Percentiles rank a stretch among this genome's conserved stretches.
Conservation (phyloP, 2,797 vertebrate species). For the Mycteria americana region DNA sequence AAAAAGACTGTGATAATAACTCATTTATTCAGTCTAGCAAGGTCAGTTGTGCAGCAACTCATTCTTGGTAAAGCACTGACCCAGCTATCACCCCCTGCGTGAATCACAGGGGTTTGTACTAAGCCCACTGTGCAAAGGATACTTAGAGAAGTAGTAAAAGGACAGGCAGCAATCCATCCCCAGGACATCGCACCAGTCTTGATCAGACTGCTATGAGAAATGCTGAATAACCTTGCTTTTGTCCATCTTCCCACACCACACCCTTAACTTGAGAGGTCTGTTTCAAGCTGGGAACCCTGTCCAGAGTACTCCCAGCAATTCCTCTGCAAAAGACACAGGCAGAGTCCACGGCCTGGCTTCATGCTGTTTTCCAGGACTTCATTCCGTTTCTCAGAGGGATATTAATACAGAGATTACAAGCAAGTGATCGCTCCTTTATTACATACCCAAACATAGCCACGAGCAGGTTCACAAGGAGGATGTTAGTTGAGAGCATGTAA, state of each 20-base stretch:
- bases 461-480: slow-evolving; percentile 80
- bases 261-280: not conserved
- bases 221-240: not conserved
- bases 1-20: not conserved
- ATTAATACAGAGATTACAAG: accelerated
- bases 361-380: not conserved
- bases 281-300: not conserved
- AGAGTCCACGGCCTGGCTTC: not conserved
- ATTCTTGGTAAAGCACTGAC: not conserved
- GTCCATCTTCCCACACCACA: not conserved
- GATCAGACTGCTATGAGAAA: not conserved
- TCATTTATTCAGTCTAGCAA: not conserved
- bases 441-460: slow-evolving; percentile 82
- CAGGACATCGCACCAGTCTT: not conserved
- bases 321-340: not conserved
- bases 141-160: not conserved
- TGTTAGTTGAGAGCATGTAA: slow-evolving; percentile 83
- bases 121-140: not conserved
- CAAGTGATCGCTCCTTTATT: accelerated
- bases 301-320: not conserved
- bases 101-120: not conserved
- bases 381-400: not conserved
- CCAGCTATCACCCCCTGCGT: too few relatives aligned
- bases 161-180: not conserved
- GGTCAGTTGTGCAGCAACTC: not conserved